Percentiles rank a stretch among this genome's conserved stretches.
These are phyloP conservation scores for Caenorhabditis doughertyi DNA, from an alignment of 2,888 invertebrate species.

Conservation along the genomic window DNA sequence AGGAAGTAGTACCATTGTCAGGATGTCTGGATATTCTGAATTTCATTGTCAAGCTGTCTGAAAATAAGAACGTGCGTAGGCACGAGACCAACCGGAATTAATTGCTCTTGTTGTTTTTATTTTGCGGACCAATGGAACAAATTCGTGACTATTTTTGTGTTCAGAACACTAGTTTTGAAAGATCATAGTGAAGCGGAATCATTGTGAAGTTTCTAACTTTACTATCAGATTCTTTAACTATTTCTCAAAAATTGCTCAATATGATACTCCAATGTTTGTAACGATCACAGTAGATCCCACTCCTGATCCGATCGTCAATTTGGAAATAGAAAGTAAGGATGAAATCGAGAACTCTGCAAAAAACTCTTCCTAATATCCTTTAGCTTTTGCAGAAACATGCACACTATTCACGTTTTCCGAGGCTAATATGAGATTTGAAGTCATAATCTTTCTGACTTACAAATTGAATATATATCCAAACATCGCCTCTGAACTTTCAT, in stretches of 20 bases:
- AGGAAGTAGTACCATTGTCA: background rate
- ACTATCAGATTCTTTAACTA: too few relatives aligned
- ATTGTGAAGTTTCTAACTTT: too few relatives aligned
- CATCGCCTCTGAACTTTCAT: constrained; percentile 11
- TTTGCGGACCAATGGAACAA: constrained; percentile 17
- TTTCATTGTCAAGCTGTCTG: constrained; percentile 22
- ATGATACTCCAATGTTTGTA: too few relatives aligned
- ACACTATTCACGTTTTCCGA: constrained; percentile 25
- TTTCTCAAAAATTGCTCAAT: constrained; percentile 1
- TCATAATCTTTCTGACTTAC: constrained; percentile 34
- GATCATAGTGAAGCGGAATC: background rate
- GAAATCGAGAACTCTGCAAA: background rate
- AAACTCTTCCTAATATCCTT: background rate
- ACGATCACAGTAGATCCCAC: too few relatives aligned
- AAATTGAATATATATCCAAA: constrained; percentile 13
- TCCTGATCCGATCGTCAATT: background rate
- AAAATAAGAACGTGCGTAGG: constrained; percentile 22
- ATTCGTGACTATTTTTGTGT: background rate
- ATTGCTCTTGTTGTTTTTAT: constrained; percentile 28
- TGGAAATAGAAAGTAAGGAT: background rate
- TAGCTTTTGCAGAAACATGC: constrained; percentile 9
- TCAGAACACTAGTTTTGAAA: constrained; percentile 1
- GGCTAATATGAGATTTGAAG: constrained; percentile 35
- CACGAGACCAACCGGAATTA: constrained; percentile 16
- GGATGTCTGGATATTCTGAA: constrained; percentile 21